phyloP scores from a whole-genome alignment of 30 jellyfish, hydroid and myxozoan genomes.

The Cassiopea xamachana region DNA sequence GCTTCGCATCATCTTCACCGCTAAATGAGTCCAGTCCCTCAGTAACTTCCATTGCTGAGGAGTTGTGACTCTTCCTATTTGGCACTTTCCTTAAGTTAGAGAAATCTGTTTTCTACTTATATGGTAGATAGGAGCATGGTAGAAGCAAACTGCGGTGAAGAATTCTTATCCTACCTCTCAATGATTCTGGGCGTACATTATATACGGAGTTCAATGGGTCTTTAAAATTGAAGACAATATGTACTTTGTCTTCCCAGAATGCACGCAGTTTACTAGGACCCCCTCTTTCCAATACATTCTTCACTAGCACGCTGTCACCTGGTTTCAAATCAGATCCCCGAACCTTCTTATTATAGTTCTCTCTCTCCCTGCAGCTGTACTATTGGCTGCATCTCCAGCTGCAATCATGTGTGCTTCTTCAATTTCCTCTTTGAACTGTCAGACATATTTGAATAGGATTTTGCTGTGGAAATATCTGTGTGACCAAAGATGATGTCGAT shows the following conservation, averaged over 20 bases:
- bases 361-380: conserved; percentile 31
- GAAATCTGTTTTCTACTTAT: no score
- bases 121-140: no score
- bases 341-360: conserved; percentile 26
- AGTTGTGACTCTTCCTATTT: not conserved
- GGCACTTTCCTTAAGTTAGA: no score
- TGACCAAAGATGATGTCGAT: not conserved
- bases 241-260: no score
- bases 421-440: conserved; percentile 4
- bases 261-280: no score
- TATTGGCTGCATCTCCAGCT: conserved; percentile 12
- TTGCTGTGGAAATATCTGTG: not conserved
- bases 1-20: not conserved
- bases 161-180: no score
- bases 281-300: not conserved
- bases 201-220: no score
- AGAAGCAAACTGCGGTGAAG: no score
- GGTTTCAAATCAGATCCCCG: conserved; percentile 29
- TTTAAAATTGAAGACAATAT: no score
- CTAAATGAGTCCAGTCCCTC: not conserved
- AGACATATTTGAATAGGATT: not conserved
- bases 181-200: no score
- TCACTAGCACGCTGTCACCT: conserved; percentile 16
- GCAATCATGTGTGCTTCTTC: conserved; percentile 8
- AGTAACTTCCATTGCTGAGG: not conserved